These are phyloP conservation scores for Cuculus canorus DNA, from an alignment of 2,797 vertebrate genomes.

Conservation along the genomic window DNA sequence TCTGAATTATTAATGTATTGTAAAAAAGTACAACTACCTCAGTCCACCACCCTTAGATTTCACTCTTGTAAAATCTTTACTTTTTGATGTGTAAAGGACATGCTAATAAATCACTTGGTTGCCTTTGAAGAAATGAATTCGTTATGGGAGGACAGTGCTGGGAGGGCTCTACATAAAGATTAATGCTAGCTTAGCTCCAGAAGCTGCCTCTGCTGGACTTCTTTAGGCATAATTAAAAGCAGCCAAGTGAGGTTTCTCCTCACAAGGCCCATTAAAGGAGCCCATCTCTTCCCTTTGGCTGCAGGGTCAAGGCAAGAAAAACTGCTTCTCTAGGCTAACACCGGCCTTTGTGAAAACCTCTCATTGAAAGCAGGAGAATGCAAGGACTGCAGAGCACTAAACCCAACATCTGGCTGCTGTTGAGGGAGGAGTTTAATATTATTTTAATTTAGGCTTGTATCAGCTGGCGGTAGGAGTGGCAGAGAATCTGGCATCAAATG, in stretches of 20 bases:
- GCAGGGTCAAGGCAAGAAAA: neutral
- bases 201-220: neutral
- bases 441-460: neutral
- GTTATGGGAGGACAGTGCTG: neutral
- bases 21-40: neutral
- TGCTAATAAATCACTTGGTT: neutral
- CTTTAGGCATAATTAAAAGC: neutral
- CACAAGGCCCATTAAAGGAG: neutral
- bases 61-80: neutral
- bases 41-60: neutral
- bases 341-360: neutral
- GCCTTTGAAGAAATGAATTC: neutral
- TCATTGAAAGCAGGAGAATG: neutral
- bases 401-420: neutral
- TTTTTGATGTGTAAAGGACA: neutral
- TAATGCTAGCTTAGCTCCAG: neutral
- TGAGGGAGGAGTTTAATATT: neutral
- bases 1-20: neutral
- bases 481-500: neutral
- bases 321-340: neutral
- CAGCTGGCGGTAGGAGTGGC: accelerated
- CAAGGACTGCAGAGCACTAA: neutral
- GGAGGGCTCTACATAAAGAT: neutral
- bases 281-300: neutral
- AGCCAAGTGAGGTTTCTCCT: neutral